A percentile compares a stretch with the other conserved stretches of the same genome.
These are phyloP conservation scores for Aurelia sp. DNA, from an alignment of 30 jellyfish, hydroid and myxozoan genomes.

Conservation along the genomic window DNA sequence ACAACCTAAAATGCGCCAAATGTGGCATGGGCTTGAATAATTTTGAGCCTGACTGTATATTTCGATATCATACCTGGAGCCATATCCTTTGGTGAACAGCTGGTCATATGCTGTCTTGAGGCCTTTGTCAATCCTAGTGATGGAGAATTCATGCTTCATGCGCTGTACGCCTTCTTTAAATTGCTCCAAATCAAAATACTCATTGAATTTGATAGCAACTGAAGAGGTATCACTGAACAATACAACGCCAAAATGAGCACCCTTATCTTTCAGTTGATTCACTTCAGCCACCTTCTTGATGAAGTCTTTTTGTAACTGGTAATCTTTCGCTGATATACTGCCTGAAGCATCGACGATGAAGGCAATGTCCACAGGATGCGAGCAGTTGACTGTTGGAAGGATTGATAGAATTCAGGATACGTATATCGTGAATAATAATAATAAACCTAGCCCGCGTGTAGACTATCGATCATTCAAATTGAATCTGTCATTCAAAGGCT, in stretches of 20 bases:
- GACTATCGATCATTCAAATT: too few species aligned
- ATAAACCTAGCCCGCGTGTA: too few species aligned
- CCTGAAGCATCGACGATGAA: constrained; percentile 77
- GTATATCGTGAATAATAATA: too few species aligned
- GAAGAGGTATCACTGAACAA: constrained; percentile 64
- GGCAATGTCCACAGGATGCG: constrained; percentile 55
- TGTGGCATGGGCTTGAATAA: too few species aligned
- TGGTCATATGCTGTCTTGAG: constrained; percentile 61
- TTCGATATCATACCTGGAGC: constrained; percentile 40
- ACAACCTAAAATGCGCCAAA: too few species aligned
- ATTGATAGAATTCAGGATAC: not conserved
- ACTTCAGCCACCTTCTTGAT: constrained; percentile 29
- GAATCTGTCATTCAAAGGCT: too few species aligned
- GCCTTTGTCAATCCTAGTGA: constrained; percentile 72
- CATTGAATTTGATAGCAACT: constrained; percentile 61
- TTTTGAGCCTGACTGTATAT: too few species aligned
- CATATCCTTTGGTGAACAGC: constrained; percentile 62
- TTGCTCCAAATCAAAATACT: constrained; percentile 36
- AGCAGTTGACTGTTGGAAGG: constrained; percentile 21
- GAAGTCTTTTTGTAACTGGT: constrained; percentile 69
- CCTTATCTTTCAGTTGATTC: constrained; percentile 41
- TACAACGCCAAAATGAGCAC: constrained; percentile 61
- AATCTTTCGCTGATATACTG: constrained; percentile 47
- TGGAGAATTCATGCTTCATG: constrained; percentile 46
- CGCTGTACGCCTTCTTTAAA: constrained; percentile 65